These are phyloP conservation scores for Hypsibius dujardini DNA, from an alignment of 1,140 invertebrate genomes.

Conservation along the genomic window DNA sequence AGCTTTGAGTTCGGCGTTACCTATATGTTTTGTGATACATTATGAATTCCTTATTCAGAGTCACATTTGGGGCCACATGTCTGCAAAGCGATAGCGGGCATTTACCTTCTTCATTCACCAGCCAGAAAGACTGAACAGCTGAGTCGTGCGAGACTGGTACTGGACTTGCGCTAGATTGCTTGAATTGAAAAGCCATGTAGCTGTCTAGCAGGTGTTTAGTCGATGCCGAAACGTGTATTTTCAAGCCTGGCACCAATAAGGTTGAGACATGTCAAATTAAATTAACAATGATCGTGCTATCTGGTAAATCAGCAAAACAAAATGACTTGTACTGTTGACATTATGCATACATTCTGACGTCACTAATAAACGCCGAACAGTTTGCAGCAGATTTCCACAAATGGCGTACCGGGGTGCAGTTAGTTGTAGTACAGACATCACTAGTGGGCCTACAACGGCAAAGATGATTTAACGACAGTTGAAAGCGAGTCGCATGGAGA, in stretches of 20 bases:
- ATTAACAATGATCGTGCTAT: background rate
- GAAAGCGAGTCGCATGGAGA: no score
- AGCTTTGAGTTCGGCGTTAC: no score
- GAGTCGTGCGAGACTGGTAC: background rate
- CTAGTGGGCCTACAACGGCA: no score
- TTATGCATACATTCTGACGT: background rate
- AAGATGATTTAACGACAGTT: no score
- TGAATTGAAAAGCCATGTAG: background rate
- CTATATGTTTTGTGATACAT: no score
- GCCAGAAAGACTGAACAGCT: background rate
- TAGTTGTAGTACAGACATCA: no score
- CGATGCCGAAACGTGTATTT: background rate
- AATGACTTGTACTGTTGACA: background rate
- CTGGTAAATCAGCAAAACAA: background rate
- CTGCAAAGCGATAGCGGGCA: no score
- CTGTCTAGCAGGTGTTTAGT: background rate
- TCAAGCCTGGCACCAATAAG: background rate
- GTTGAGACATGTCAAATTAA: background rate
- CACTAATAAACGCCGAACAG: background rate
- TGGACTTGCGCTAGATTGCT: background rate
- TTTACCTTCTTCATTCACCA: slow-evolving; percentile 12
- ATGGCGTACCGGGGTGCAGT: background rate
- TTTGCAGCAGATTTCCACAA: background rate
- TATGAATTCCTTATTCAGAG: no score
- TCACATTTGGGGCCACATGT: no score